Conservation (phyloP, 2,113 vertebrate genomes). For the Cyphomyrus discorhynchus region DNA sequence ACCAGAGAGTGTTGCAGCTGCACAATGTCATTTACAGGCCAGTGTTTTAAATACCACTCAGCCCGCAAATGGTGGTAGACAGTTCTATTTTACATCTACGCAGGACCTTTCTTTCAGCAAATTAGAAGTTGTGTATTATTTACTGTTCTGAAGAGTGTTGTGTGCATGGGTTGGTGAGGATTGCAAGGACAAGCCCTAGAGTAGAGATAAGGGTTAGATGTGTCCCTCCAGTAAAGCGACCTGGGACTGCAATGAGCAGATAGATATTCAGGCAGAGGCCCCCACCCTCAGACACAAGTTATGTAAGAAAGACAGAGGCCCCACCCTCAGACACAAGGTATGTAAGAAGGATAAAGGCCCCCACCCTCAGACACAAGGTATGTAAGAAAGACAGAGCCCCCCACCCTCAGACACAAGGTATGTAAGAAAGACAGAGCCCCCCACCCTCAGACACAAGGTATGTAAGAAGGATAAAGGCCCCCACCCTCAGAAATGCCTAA, state of each 20-base stretch:
- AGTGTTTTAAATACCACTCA: slow-evolving; percentile 9
- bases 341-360: not conserved
- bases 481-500: not conserved
- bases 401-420: too few species aligned
- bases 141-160: not conserved
- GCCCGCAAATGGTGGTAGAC: not conserved
- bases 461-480: not conserved
- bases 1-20: not conserved
- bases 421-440: not conserved
- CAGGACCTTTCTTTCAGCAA: too few species aligned
- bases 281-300: too few species aligned
- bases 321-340: not conserved
- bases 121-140: not conserved
- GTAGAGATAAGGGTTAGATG: not conserved
- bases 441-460: not conserved
- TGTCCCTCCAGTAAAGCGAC: not conserved
- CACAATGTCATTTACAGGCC: slow-evolving; percentile 5
- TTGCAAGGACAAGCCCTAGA: not conserved
- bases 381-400: not conserved
- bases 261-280: too few species aligned
- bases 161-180: not conserved
- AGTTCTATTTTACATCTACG: not conserved
- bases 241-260: not conserved
- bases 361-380: not conserved
- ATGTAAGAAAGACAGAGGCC: too few species aligned